A percentile compares a stretch with the other conserved stretches of the same genome.
phyloP scores from a whole-genome alignment of 2,113 vertebrate species.

The Neopipo cinnamomea region DNA sequence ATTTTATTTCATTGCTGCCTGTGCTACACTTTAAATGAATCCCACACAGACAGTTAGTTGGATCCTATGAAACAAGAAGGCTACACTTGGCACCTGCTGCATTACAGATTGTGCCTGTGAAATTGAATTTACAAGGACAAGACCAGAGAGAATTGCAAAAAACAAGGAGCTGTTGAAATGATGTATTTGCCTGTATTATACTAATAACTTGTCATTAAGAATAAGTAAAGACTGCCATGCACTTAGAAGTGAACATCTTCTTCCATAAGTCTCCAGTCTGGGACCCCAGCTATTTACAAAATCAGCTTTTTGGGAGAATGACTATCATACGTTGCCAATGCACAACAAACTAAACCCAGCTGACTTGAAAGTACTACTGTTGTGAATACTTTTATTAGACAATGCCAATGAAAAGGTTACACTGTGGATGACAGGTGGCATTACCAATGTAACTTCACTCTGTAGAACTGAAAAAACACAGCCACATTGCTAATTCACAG shows the following conservation, averaged over 20 bases:
- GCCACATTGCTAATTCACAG: neutral
- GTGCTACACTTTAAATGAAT: conserved; percentile 29
- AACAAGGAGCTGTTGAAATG: neutral
- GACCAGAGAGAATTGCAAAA: conserved; percentile 24
- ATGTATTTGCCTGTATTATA: neutral
- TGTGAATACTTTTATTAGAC: neutral
- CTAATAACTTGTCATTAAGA: conserved; percentile 10
- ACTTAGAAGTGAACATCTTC: neutral
- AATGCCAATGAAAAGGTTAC: neutral
- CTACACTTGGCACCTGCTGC: conserved; percentile 48
- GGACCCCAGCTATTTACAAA: neutral
- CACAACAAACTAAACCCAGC: neutral
- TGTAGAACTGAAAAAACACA: neutral
- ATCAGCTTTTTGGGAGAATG: neutral
- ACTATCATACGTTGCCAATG: neutral
- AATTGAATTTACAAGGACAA: conserved; percentile 56
- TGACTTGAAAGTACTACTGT: neutral
- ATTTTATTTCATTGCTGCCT: neutral
- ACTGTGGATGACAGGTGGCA: neutral
- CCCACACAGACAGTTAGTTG: conserved; percentile 20
- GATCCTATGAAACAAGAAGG: conserved; percentile 50
- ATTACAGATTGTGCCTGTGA: conserved; percentile 54
- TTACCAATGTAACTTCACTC: neutral
- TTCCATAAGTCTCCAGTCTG: neutral
- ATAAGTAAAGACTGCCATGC: neutral